Base-by-base conservation (phyloP, 1,140 invertebrate species). In the Bombus difficillimus region DNA sequence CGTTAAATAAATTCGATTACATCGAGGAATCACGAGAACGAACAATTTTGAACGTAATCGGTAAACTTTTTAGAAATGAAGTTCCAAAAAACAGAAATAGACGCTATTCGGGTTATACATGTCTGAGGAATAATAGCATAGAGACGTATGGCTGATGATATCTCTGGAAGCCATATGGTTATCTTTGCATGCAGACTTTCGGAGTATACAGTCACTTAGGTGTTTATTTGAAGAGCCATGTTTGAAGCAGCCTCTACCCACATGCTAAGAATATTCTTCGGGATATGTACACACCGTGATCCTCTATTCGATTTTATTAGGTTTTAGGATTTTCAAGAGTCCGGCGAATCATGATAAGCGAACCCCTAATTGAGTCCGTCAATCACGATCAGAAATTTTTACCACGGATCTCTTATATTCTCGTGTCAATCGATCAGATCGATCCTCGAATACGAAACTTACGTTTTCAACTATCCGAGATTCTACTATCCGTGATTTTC, bases 291-390 rank as follows among this genome's bases (percentile, higher is more conserved):
- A 92, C 86, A 92, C 82, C 84, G 85, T 73, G 86, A 86, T 87
- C 53, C 86, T 94, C 93, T 95, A 95, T 95, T 95, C 90, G 93
- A 95, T 95, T 95, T 95, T 95, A 95, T 95, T 95, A 93, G 94
- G 86, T 94, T 94, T 95, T 92, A 94, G 91, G 86, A 93, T 93
- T 93, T 92, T 90, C 88, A 76, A 59, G 89, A 86, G 68, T 76
- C 80, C 64, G 66, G 22, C 57, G 74, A 69, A 90, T 90, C 68
- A 41, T 43, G 76, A 83, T 90, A 84, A 78, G 76, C 77, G 77
- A 74, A 81, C 69, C 47, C 71, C 32, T 34, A 87, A 83, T 90
- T 68, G 71, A 82, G 64, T 89, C 12, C 57, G 59, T 71, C 39
- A 57, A 89, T 89, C 73, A 43, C 1, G 62, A 77, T 28, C 13